phyloP scores from a whole-genome alignment of 2,797 vertebrate genomes.

The Acanthornis magna region DNA sequence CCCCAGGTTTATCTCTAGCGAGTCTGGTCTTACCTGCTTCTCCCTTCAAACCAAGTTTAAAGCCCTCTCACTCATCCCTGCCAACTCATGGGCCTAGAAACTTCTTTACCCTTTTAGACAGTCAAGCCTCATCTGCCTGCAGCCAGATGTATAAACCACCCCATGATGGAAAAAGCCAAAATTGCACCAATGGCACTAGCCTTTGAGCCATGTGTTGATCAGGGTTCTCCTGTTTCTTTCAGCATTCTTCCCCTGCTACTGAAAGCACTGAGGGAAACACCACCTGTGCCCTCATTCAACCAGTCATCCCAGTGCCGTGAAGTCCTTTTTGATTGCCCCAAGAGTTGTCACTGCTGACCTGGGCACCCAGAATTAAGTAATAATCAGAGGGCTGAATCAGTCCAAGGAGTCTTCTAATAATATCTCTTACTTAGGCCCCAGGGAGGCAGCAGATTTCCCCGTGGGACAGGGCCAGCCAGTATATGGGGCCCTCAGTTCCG shows the following conservation, averaged over 20 bases:
- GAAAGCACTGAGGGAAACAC: neutral
- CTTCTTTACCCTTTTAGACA: neutral
- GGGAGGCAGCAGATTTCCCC: neutral
- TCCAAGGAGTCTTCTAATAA: neutral
- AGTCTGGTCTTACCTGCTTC: neutral
- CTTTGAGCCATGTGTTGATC: neutral
- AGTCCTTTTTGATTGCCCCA: neutral
- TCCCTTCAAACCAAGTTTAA: neutral
- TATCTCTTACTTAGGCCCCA: neutral
- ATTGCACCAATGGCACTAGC: neutral
- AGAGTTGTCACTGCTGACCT: neutral
- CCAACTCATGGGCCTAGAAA: neutral
- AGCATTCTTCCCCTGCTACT: neutral
- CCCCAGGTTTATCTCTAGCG: neutral
- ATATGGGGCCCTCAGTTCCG: rapidly evolving
- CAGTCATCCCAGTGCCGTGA: neutral
- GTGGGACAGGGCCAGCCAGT: too few species aligned
- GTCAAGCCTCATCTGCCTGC: neutral
- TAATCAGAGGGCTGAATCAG: neutral
- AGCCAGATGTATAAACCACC: neutral
- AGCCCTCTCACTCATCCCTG: neutral
- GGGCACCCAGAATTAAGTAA: neutral
- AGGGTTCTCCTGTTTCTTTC: neutral
- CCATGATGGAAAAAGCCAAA: neutral
- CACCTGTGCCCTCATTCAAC: neutral